Conservation (phyloP, 2,797 vertebrate genomes). For the Amblyopsis hoosieri region DNA sequence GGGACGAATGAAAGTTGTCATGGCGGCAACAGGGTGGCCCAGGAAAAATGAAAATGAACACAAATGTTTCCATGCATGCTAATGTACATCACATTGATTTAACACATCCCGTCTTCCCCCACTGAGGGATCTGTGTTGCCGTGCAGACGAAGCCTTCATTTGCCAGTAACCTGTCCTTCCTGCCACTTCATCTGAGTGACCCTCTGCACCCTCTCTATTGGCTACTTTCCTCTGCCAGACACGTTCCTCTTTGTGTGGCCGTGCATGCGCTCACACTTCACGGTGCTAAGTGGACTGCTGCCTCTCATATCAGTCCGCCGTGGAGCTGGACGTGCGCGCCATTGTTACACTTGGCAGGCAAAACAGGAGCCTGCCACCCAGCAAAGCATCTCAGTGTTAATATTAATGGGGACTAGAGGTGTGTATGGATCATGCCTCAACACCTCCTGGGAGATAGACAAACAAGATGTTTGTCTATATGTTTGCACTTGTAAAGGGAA, state of each 20-base stretch:
- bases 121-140: slow-evolving; percentile 45
- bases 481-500: slow-evolving; percentile 28
- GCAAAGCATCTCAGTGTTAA: slow-evolving; percentile 59
- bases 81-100: neutral
- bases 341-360: slow-evolving; percentile 52
- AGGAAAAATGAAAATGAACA: slow-evolving; percentile 8
- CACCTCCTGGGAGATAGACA: slow-evolving; percentile 33
- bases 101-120: slow-evolving; percentile 1
- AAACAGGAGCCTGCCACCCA: slow-evolving; percentile 37
- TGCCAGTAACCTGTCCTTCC: slow-evolving; percentile 47
- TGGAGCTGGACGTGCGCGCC: slow-evolving; percentile 54
- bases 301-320: slow-evolving; percentile 57
- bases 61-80: slow-evolving; percentile 18
- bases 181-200: slow-evolving; percentile 64
- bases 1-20: slow-evolving; percentile 27
- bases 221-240: slow-evolving; percentile 31
- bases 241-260: slow-evolving; percentile 60
- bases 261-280: slow-evolving; percentile 62
- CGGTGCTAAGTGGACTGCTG: slow-evolving; percentile 49
- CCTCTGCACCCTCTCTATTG: slow-evolving; percentile 42
- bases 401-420: slow-evolving; percentile 52
- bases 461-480: no score
- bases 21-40: neutral
- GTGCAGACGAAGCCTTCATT: slow-evolving; percentile 65
- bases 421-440: slow-evolving; percentile 42